Evolutionary conservation across 2,888 invertebrate species (phyloP).

Genomic region (Spatulosminthurus flaviceps): DNA sequence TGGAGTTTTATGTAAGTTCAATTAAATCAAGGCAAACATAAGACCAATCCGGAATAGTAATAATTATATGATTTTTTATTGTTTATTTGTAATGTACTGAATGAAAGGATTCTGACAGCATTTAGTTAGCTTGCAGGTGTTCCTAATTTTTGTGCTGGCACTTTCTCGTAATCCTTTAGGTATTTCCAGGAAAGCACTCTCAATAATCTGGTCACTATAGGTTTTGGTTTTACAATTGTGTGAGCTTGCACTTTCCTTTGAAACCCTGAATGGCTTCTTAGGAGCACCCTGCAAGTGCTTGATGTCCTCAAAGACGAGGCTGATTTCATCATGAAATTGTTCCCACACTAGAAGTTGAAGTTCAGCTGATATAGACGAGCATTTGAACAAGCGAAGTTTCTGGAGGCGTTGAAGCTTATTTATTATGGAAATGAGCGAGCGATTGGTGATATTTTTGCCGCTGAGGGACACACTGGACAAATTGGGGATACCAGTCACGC

Average conservation of each 20-base stretch:
- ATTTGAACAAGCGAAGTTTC: neutral
- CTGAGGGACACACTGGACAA: neutral
- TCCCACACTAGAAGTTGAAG: neutral
- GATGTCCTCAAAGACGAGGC: neutral
- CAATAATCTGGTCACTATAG: too few species aligned
- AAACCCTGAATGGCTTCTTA: neutral
- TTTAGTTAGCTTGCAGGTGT: too few species aligned
- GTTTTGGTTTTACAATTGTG: too few species aligned
- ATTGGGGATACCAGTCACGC: neutral
- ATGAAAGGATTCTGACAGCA: too few species aligned
- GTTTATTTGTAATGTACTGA: too few species aligned
- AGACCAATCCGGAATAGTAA: too few species aligned
- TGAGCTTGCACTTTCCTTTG: neutral
- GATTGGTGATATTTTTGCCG: neutral
- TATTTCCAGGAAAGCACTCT: too few species aligned
- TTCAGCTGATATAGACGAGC: constrained; percentile 1
- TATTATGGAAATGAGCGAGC: neutral
- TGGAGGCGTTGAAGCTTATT: neutral
- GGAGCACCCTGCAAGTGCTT: neutral
- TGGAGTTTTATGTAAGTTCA: too few species aligned
- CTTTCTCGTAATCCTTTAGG: too few species aligned
- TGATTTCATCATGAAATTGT: neutral
- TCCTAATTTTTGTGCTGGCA: too few species aligned
- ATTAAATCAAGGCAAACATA: too few species aligned
- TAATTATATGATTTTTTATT: too few species aligned